Percentiles rank a stretch among this genome's conserved stretches.
phyloP scores from a whole-genome alignment of 2,888 invertebrate species.

The Pollenia angustigena region DNA sequence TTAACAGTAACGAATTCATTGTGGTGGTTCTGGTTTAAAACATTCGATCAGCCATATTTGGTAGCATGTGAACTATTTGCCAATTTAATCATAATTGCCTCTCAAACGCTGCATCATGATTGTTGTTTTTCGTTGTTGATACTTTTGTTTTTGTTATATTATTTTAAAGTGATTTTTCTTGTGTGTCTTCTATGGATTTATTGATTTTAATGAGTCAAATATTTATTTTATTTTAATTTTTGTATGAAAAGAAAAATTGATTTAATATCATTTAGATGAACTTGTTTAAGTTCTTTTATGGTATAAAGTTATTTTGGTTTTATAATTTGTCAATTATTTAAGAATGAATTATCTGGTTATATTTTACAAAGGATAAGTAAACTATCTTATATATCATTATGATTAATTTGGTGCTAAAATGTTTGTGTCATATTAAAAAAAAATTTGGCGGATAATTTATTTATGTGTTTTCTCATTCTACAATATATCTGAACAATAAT shows the following conservation, averaged over 20 bases:
- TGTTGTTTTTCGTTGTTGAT: constrained; percentile 26
- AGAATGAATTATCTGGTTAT: not conserved
- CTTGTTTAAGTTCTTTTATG: not conserved
- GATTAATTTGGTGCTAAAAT: too few relatives aligned
- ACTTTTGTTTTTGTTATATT: constrained; percentile 21
- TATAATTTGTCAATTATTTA: not conserved
- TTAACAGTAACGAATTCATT: constrained; percentile 48
- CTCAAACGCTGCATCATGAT: constrained; percentile 72
- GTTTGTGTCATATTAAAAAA: too few relatives aligned
- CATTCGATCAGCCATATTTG: constrained; percentile 74
- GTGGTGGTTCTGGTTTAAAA: constrained; percentile 66
- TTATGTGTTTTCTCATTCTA: too few relatives aligned
- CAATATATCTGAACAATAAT: too few relatives aligned
- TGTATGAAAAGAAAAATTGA: not conserved
- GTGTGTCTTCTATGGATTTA: constrained; percentile 44
- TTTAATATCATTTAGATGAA: constrained; percentile 12
- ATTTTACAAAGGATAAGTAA: too few relatives aligned
- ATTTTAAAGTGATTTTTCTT: constrained; percentile 46
- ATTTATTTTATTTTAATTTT: constrained; percentile 1
- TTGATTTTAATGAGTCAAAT: constrained; percentile 58
- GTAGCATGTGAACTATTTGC: constrained; percentile 77
- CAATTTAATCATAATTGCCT: constrained; percentile 77
- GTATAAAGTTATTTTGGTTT: not conserved
- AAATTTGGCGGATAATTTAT: too few relatives aligned
- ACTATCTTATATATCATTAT: too few relatives aligned